Evolutionary conservation across 2,888 invertebrate species (phyloP).

Genomic region (Diaperis boleti): DNA sequence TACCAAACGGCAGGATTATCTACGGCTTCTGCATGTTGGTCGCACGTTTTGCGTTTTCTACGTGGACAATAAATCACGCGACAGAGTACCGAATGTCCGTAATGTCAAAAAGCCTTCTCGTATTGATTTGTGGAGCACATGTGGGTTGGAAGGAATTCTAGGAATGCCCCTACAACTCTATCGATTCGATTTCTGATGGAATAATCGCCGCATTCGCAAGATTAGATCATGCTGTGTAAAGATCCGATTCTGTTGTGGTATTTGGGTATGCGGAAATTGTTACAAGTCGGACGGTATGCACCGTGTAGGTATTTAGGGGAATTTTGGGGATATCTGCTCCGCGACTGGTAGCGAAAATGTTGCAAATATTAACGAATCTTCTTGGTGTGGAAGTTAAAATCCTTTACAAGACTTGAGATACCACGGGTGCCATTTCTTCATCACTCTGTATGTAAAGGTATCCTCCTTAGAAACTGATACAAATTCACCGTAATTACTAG

Average conservation of each 20-base stretch:
- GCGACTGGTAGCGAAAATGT: not conserved
- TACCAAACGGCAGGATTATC: not conserved
- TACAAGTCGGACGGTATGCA: not conserved
- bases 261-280: not conserved
- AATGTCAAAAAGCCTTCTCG: conserved; percentile 11
- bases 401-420: too few species aligned
- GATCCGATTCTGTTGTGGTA: not conserved
- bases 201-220: conserved; percentile 2
- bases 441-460: too few species aligned
- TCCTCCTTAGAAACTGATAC: too few species aligned
- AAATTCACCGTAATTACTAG: too few species aligned
- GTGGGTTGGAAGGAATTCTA: conserved; percentile 21
- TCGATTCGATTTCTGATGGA: conserved; percentile 14
- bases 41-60: conserved; percentile 2
- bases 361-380: too few species aligned
- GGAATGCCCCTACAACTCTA: conserved; percentile 26
- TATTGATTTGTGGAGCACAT: conserved; percentile 29
- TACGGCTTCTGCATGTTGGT: not conserved
- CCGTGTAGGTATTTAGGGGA: not conserved
- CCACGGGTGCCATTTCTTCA: too few species aligned
- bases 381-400: too few species aligned
- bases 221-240: not conserved
- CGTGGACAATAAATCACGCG: conserved; percentile 10
- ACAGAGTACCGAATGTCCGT: conserved; percentile 1
- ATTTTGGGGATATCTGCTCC: not conserved